Base-by-base conservation (phyloP, 2,113 vertebrate species). In the Channa maculata region DNA sequence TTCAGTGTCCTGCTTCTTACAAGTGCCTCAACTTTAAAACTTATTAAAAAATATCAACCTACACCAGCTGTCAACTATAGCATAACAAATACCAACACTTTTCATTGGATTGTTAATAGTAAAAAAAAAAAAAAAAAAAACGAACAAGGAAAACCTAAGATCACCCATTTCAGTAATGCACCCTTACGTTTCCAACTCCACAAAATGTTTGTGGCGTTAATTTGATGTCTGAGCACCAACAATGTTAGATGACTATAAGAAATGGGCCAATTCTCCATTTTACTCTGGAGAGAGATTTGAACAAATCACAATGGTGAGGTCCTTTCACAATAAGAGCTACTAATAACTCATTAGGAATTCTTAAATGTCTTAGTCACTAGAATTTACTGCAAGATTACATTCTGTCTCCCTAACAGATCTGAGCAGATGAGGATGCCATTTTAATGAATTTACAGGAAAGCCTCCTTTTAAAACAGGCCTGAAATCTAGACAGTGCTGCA, bases 1-100 rank as follows among this genome's bases (percentile, higher is more conserved):
- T 75, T 75, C 57, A 62, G 49, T 43, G 63, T 84, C 71, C 13
- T 2, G 36, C 66, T 49, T 38, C 52, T 64, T 5, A 77, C 65
- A 80, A 63, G 68, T 75, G 52, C 52, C 80, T 83, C 54, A 6
- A 72, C 64, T 49, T 75, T 76, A 66, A 74, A 82, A 69, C 43
- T 70, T 3, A 34, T 48, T 41, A 87, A 78, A 68, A 65, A 61
- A 61, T 0, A 64, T 57, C 10, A 62, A 67, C 59, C 14, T 36
- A 46, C 60, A 83, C 74, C 87, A 81, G 79, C 84, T 84, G 82
- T 84, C 80, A 73, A n/a, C 52, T 53, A 65, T 7, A 68, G 54
- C 71, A 14, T 41, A 71, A 78, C 49, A 74, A 77, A 69, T 61
- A 38, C 24, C 24, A 60, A 83, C 54, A 62, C 65, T 39, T 76